Percentiles rank a stretch among this genome's conserved stretches.
Evolutionary conservation across 92 coral and sea anemone genomes (phyloP).

Genomic region (Porites rus): DNA sequence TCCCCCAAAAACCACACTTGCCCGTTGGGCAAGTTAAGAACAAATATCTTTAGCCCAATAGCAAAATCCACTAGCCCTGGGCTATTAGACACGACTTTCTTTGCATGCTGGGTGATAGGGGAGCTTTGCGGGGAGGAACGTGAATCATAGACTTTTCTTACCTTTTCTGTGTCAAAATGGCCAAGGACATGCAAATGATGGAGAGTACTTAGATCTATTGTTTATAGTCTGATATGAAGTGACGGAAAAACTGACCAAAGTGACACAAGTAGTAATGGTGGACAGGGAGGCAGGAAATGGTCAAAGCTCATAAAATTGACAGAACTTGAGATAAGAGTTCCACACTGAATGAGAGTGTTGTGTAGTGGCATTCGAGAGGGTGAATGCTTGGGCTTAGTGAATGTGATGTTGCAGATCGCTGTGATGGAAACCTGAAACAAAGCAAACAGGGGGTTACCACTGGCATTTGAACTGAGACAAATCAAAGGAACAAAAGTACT

Average conservation of each 20-base stretch:
- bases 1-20: too few relatives aligned
- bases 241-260: conserved; percentile 20
- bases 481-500: conserved; percentile 21
- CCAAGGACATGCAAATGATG: conserved; percentile 8
- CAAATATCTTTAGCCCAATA: too few relatives aligned
- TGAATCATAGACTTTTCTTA: conserved; percentile 21
- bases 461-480: conserved; percentile 39
- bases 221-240: conserved; percentile 6
- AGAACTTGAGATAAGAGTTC: not conserved
- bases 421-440: conserved; percentile 2
- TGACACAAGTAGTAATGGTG: conserved; percentile 10
- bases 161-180: conserved; percentile 7
- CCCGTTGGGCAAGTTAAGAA: too few relatives aligned
- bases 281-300: conserved; percentile 30
- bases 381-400: conserved; percentile 15
- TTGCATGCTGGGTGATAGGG: not conserved
- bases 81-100: too few relatives aligned
- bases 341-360: conserved; percentile 14
- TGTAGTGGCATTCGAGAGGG: conserved; percentile 23
- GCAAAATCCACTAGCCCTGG: too few relatives aligned
- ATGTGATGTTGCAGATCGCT: not conserved
- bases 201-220: conserved; percentile 15
- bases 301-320: not conserved
- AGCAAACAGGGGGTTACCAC: conserved; percentile 3
- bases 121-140: conserved; percentile 31